phyloP scores from a whole-genome alignment of 2,888 invertebrate species.

The Drosophila infuscata region DNA sequence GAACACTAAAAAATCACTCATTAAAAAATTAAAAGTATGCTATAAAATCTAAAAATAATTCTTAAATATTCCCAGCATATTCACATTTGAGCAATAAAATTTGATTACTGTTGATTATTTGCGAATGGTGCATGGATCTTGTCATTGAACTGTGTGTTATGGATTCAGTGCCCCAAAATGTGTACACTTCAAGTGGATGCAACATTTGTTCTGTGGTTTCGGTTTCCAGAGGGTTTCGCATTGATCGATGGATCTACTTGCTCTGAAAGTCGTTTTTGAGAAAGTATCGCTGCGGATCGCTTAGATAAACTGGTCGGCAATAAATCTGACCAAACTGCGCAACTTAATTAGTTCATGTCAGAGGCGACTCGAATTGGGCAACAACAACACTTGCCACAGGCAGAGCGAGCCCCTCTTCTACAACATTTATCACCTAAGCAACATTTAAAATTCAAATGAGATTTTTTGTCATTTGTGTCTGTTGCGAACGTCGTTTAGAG shows the following conservation, averaged over 20 bases:
- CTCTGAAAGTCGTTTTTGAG: slow-evolving; percentile 34
- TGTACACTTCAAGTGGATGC: slow-evolving; percentile 56
- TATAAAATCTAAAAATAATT: neutral
- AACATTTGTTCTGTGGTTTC: slow-evolving; percentile 49
- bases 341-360: slow-evolving; percentile 74
- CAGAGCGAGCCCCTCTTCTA: slow-evolving; percentile 37
- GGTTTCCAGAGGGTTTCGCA: slow-evolving; percentile 3
- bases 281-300: slow-evolving; percentile 59
- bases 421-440: slow-evolving; percentile 64
- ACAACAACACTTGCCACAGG: slow-evolving; percentile 4
- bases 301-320: slow-evolving; percentile 43
- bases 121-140: slow-evolving; percentile 26
- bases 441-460: slow-evolving; percentile 57
- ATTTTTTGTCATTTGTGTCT: slow-evolving; percentile 23
- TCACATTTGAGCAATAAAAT: no score
- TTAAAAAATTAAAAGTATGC: neutral
- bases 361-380: slow-evolving; percentile 34
- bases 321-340: slow-evolving; percentile 66
- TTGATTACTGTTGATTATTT: neutral
- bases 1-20: neutral
- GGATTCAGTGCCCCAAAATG: slow-evolving; percentile 30
- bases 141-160: slow-evolving; percentile 37
- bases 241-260: slow-evolving; percentile 22
- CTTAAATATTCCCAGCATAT: no score
- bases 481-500: slow-evolving; percentile 8